Evolutionary conservation across 2,888 invertebrate genomes (phyloP), one percentile per base, ranked within the genome.

Genomic region (Chloroclystis v-ata): DNA sequence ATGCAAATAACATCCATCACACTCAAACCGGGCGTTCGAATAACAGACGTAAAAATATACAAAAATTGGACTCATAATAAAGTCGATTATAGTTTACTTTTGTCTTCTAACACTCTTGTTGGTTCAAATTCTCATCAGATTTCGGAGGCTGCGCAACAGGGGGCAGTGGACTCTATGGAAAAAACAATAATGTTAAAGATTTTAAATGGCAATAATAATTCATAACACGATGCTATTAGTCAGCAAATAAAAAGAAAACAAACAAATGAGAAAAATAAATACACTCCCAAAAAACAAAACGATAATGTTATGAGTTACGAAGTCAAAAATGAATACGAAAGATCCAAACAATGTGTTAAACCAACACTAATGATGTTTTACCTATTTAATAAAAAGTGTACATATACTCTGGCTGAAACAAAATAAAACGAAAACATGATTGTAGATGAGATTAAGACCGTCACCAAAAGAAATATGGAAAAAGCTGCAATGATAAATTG

Each of bases 111-210:
- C 83, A 89, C 73, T 90, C 89, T 71, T 91, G 90, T 71, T 92
- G 91, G 84, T 93, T 93, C 84, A 93, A 89, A 87, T 93, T 93
- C 78, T 92, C 93, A 75, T 93, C 93, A 64, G 92, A 90, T 68
- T 91, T 91, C 72, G 91, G 91, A 70, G 83, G 84, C 75, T 86
- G 89, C 75, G 81, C 78, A 66, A 79, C 78, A 64, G 88, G 89
- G 72, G 92, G 93, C 74, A 91, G 84, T 69, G 93, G 93, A 86
- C 92, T 93, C 93, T 93, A 89, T 52, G 63, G 60, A 59, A 82
- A 28, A n/a, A 32, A 37, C 40, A 39, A 28, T 25, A 38, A 29
- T 8, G 24, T 10, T 37, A 13, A n/a, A n/a, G 3, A 4, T 20
- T 4, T 14, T 12, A 28, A 48, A 14, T 13, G 16, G 58, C 14